Conservation (phyloP, 2,888 invertebrate genomes). For the Scaptomyza polygonia region DNA sequence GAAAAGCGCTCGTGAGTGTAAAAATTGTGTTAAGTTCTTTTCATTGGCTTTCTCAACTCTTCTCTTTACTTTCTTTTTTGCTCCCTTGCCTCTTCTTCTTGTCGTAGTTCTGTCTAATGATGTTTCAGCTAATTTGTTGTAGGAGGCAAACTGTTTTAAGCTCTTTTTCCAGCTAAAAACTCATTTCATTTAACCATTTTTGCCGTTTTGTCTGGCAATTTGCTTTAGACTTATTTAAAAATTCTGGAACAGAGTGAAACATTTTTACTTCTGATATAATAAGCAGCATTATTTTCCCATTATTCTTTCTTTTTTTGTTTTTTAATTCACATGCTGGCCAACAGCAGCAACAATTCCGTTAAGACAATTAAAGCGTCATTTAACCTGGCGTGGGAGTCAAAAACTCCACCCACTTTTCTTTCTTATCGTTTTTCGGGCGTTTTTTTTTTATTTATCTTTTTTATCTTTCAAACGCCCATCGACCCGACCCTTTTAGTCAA, state of each 20-base stretch:
- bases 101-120: conserved; percentile 67
- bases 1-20: conserved; percentile 75
- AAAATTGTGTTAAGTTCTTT: conserved; percentile 79
- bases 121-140: conserved; percentile 50
- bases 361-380: conserved; percentile 72
- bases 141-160: conserved; percentile 61
- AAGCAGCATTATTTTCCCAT: conserved; percentile 79
- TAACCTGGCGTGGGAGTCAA: conserved; percentile 72
- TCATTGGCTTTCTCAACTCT: conserved; percentile 67
- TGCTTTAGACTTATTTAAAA: conserved; percentile 46
- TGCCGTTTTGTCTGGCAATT: conserved; percentile 47
- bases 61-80: conserved; percentile 33
- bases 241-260: conserved; percentile 67
- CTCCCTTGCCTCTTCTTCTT: conserved; percentile 20
- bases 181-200: conserved; percentile 42
- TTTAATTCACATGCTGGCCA: conserved; percentile 24
- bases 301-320: conserved; percentile 54
- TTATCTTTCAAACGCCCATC: background rate
- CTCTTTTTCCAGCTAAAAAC: conserved; percentile 17
- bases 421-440: background rate
- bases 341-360: conserved; percentile 46
- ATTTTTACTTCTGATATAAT: too few species aligned
- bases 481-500: conserved; percentile 6
- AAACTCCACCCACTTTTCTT: conserved; percentile 21
- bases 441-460: background rate